phyloP scores from a whole-genome alignment of 2,797 vertebrate species.

The Sphenopsis melanotis region DNA sequence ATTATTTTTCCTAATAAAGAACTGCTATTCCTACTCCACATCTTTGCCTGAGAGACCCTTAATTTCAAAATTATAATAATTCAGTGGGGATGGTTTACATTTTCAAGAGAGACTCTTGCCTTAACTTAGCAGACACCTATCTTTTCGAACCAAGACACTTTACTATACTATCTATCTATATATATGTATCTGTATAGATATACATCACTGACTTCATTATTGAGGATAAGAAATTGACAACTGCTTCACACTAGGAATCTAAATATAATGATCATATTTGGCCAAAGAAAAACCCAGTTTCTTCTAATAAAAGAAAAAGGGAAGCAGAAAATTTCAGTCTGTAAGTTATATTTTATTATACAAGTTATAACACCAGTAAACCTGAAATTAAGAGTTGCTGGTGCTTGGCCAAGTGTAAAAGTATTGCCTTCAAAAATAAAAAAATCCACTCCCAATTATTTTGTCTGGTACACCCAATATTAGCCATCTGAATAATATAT shows the following conservation, averaged over 20 bases:
- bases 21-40: background rate
- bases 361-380: background rate
- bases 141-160: background rate
- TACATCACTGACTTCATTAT: background rate
- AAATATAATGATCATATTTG: background rate
- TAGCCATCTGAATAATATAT: background rate
- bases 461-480: background rate
- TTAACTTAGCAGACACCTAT: background rate
- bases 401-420: background rate
- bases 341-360: background rate
- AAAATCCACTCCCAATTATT: rapidly evolving
- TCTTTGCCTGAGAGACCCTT: background rate
- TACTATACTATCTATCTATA: background rate
- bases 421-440: background rate
- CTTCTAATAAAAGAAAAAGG: background rate
- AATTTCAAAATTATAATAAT: background rate
- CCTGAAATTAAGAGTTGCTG: background rate
- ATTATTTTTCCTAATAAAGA: background rate
- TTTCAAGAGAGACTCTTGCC: background rate
- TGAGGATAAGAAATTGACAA: constrained; percentile 1
- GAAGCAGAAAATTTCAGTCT: background rate
- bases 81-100: background rate
- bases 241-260: background rate
- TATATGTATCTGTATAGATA: background rate
- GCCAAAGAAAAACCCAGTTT: background rate